Base-by-base conservation (phyloP, 2,888 invertebrate genomes). In the Aleiodes alternator region DNA sequence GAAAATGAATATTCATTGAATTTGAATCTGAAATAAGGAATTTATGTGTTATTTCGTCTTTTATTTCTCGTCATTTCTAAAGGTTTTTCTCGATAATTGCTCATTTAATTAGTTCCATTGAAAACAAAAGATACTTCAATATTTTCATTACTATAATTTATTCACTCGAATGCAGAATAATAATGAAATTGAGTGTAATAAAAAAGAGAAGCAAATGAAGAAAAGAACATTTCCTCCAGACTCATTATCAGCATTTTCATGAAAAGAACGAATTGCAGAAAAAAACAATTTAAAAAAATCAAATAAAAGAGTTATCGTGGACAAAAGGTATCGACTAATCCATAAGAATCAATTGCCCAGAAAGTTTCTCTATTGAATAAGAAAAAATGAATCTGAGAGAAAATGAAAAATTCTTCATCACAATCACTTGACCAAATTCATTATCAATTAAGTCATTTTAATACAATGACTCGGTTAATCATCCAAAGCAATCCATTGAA, bases 321-420 rank as follows among this genome's bases (percentile, higher is more conserved):
- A 64, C 64, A 64, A 64, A 43, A 43, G 64, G 43, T 14, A 43
- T 43, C 8, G 43, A 64, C 64, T 64, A 64, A 64, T 64, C 43
- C 64, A 16, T 43, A 23, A 43, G 64, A 64, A 64, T 64, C 48
- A 64, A 64, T 64, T 43, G 48, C 14, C 64, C 64, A 48, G 64
- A 64, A 64, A 64, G 7, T 14, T 31, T 6, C 43, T 43, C 29
- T 48, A 64, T 64, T 64, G 64, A 43, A 38, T 7, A 64, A 9
- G n/a, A 12, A 61, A 34, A 61, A 12, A 38, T 11, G 59, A n/a
- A 34, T 7, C 53, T 7, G 11, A 43, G 48, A 16, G 9, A 11
- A 48, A 64, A 6, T 34, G 48, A 48, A 14, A 43, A 64, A 43
- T 43, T 7, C 4, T 43, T 43, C 43, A 43, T 43, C 43, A 8